These are phyloP conservation scores for Barypeithes pellucidus DNA, from an alignment of 2,888 invertebrate species.

Conservation along the genomic window DNA sequence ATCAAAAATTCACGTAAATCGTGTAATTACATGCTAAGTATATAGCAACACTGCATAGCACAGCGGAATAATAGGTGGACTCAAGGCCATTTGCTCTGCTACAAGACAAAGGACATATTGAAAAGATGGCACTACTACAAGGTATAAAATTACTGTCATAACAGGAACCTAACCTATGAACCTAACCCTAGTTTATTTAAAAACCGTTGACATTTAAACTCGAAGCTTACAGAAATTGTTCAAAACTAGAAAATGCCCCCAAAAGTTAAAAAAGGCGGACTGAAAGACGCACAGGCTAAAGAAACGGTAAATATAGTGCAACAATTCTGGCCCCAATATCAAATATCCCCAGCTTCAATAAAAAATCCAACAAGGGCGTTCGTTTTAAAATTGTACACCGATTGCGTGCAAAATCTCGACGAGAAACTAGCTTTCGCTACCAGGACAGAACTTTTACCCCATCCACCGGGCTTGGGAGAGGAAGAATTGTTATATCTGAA, in stretches of 20 bases:
- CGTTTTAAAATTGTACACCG: conserved; percentile 34
- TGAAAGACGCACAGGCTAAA: conserved; percentile 24
- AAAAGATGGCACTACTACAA: too few relatives aligned
- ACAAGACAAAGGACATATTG: too few relatives aligned
- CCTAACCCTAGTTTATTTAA: too few relatives aligned
- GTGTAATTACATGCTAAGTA: too few relatives aligned
- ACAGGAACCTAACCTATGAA: too few relatives aligned
- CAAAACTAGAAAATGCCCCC: conserved; percentile 43
- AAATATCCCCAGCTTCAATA: conserved; percentile 25
- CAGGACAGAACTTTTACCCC: not conserved
- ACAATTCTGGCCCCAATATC: conserved; percentile 35
- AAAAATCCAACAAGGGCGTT: conserved; percentile 40
- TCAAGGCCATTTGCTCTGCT: too few relatives aligned
- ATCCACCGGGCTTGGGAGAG: conserved; percentile 20
- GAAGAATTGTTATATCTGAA: conserved; percentile 45
- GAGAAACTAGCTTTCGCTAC: conserved; percentile 30
- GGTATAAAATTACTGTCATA: too few relatives aligned
- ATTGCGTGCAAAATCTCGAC: conserved; percentile 35
- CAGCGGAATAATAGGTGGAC: too few relatives aligned
- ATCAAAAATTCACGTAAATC: too few relatives aligned
- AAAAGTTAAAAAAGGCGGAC: conserved; percentile 34
- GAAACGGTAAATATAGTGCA: conserved; percentile 24
- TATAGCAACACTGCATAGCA: too few relatives aligned
- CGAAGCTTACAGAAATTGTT: too few relatives aligned
- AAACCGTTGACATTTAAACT: too few relatives aligned